Percentiles rank a stretch among this genome's conserved stretches.
These are phyloP conservation scores for Hestina assimilis DNA, from an alignment of 1,140 invertebrate species.

Conservation along the genomic window DNA sequence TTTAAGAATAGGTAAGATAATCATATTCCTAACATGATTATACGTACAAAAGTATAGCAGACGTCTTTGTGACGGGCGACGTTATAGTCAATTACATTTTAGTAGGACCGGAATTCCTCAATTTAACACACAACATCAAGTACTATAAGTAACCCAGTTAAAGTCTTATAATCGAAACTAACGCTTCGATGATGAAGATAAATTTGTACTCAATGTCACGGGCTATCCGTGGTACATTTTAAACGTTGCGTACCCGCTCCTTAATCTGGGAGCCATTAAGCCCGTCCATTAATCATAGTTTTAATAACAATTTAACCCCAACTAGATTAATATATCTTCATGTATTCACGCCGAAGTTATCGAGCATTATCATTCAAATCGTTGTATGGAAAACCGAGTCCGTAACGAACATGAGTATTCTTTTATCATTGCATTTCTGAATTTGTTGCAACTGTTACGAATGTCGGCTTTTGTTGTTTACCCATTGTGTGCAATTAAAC, in stretches of 20 bases:
- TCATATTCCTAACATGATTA: no score
- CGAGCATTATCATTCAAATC: constrained; percentile 66
- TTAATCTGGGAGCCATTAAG: constrained; percentile 71
- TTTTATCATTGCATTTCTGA: constrained; percentile 38
- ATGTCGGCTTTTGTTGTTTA: constrained; percentile 66
- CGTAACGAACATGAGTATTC: constrained; percentile 49
- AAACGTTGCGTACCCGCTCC: constrained; percentile 63
- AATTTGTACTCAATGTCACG: constrained; percentile 62
- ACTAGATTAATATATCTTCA: constrained; percentile 76
- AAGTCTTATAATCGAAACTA: constrained; percentile 46
- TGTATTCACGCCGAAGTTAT: constrained; percentile 58
- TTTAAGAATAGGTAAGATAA: no score
- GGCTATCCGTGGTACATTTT: constrained; percentile 54
- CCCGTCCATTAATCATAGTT: constrained; percentile 74
- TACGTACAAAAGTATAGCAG: neutral
- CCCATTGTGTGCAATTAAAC: constrained; percentile 74
- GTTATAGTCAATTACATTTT: constrained; percentile 28
- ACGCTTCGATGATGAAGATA: constrained; percentile 69
- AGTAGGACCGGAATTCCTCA: constrained; percentile 31
- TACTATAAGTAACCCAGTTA: constrained; percentile 27
- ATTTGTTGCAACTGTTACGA: constrained; percentile 63
- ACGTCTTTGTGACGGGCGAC: constrained; percentile 12
- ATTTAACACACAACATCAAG: constrained; percentile 29
- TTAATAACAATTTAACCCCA: constrained; percentile 77
- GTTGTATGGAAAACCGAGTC: constrained; percentile 55